These are phyloP conservation scores for Spicauda simplicius DNA, from an alignment of 2,888 invertebrate species.

Conservation along the genomic window DNA sequence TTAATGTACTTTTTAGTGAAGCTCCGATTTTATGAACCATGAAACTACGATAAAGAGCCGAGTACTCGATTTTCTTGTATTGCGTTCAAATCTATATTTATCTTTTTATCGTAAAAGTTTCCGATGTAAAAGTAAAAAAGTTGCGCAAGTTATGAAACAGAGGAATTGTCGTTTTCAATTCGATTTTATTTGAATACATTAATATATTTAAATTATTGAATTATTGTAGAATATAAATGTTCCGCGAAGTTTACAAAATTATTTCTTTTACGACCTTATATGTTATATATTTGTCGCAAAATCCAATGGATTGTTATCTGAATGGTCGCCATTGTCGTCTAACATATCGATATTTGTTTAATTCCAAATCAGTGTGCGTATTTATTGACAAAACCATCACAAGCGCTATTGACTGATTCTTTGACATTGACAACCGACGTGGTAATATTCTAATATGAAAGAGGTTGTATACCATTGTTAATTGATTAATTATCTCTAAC, in stretches of 20 bases:
- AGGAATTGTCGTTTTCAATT: background rate
- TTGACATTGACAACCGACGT: too few species aligned
- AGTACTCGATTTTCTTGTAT: background rate
- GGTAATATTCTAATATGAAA: too few species aligned
- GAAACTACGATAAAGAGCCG: conserved; percentile 17
- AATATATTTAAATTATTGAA: conserved; percentile 2
- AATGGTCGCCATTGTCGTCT: too few species aligned
- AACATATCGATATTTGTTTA: too few species aligned
- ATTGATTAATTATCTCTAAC: too few species aligned
- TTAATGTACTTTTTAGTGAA: conserved; percentile 15
- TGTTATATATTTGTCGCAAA: too few species aligned
- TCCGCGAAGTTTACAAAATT: background rate
- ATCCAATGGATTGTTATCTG: too few species aligned
- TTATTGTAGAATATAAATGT: background rate
- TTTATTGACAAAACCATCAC: too few species aligned
- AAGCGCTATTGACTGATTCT: too few species aligned
- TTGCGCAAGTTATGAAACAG: background rate
- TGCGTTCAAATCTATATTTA: conserved; percentile 6
- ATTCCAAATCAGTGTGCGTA: too few species aligned
- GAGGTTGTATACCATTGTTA: too few species aligned
- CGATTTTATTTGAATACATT: conserved; percentile 12
- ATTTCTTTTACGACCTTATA: background rate
- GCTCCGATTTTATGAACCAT: conserved; percentile 14
- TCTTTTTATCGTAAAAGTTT: conserved; percentile 1
- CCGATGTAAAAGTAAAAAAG: conserved; percentile 3